Conservation (phyloP, 2,797 vertebrate genomes). For the Nyctalus aviator region DNA sequence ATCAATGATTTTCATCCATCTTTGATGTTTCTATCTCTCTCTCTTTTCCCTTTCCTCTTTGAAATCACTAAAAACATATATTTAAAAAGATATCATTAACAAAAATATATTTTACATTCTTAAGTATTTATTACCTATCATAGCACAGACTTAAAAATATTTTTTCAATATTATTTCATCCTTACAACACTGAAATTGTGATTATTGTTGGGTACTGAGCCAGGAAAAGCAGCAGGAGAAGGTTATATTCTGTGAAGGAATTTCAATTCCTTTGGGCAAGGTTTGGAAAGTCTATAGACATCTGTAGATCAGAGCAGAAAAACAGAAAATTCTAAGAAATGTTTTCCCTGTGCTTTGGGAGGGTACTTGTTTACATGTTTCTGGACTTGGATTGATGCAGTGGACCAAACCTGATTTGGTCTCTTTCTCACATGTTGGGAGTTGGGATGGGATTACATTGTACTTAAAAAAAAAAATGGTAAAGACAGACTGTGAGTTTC, state of each 20-base stretch:
- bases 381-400: not conserved
- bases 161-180: not conserved
- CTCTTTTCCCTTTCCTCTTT: too few species aligned
- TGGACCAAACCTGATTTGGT: not conserved
- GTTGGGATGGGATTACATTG: not conserved
- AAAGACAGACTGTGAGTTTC: not conserved
- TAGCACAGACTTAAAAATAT: not conserved
- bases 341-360: not conserved
- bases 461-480: not conserved
- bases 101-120: conserved; percentile 49
- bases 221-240: not conserved
- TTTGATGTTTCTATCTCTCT: too few species aligned
- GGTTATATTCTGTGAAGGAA: not conserved
- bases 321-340: not conserved
- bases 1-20: too few species aligned
- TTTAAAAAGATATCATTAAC: not conserved
- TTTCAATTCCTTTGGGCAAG: conserved; percentile 3
- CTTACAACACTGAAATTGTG: not conserved
- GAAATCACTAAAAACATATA: not conserved
- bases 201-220: not conserved
- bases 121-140: not conserved
- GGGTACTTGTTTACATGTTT: not conserved
- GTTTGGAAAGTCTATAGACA: not conserved
- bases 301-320: not conserved
- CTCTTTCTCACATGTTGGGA: not conserved